Conservation (phyloP, 2,797 vertebrate genomes). For the Triplophysa yarkandensis region DNA sequence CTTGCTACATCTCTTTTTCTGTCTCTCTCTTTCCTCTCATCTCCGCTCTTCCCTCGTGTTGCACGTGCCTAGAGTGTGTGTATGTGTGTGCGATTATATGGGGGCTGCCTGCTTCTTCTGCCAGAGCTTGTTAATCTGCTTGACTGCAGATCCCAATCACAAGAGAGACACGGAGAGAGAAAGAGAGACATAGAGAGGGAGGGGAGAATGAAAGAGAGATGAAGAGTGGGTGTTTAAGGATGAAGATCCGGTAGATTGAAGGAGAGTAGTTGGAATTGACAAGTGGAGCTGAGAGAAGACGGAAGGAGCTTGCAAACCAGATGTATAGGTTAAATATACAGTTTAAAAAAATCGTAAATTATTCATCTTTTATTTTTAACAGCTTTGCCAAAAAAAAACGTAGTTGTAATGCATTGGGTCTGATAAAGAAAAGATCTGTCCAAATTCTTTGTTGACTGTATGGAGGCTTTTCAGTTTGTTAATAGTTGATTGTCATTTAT, state of each 20-base stretch:
- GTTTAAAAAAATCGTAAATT: too few relatives aligned
- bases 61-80: slow-evolving; percentile 62
- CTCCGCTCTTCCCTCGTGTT: slow-evolving; percentile 50
- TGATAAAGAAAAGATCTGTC: too few relatives aligned
- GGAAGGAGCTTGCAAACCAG: slow-evolving; percentile 51
- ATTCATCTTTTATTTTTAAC: too few relatives aligned
- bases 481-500: neutral
- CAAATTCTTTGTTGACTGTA: too few relatives aligned
- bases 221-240: slow-evolving; percentile 41
- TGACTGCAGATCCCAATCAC: slow-evolving; percentile 80
- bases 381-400: too few relatives aligned
- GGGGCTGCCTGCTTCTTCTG: slow-evolving; percentile 73
- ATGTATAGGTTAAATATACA: neutral
- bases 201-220: slow-evolving; percentile 51
- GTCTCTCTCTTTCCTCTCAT: slow-evolving; percentile 27
- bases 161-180: slow-evolving; percentile 62
- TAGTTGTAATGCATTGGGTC: too few relatives aligned
- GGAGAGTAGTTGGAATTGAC: slow-evolving; percentile 9
- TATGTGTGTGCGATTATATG: slow-evolving; percentile 50
- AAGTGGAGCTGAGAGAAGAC: slow-evolving; percentile 34
- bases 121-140: slow-evolving; percentile 80
- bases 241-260: slow-evolving; percentile 53
- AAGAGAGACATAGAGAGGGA: slow-evolving; percentile 56
- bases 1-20: slow-evolving; percentile 31
- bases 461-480: too few relatives aligned